A percentile compares a stretch with the other conserved stretches of the same genome.
Conservation (phyloP, 2,797 vertebrate species). For the Threskiornis aethiopicus region DNA sequence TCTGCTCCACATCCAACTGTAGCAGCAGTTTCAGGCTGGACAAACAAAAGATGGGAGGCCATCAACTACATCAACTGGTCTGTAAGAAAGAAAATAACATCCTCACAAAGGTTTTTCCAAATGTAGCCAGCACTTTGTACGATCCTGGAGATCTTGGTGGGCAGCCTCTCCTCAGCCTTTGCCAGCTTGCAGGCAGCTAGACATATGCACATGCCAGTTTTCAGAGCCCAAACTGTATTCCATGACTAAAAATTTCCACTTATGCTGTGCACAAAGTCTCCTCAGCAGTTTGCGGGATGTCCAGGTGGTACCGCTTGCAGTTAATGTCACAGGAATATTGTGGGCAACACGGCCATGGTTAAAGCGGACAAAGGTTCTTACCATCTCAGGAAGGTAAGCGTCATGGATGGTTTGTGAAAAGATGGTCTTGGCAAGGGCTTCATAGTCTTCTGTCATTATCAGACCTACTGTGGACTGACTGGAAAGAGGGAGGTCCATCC, state of each 20-base stretch:
- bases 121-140: neutral
- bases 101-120: neutral
- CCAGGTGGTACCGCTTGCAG: neutral
- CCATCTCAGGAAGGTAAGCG: neutral
- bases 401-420: neutral
- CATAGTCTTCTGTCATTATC: neutral
- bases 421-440: neutral
- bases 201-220: neutral
- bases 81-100: neutral
- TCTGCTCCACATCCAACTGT: neutral
- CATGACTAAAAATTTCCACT: neutral
- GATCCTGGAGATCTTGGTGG: neutral
- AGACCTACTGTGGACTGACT: neutral
- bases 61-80: neutral
- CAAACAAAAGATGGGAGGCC: neutral
- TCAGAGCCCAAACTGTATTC: neutral
- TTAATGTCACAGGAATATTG: neutral
- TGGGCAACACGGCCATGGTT: neutral
- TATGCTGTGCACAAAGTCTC: neutral
- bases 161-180: neutral
- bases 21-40: neutral
- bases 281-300: neutral
- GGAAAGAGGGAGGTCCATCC: neutral
- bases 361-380: neutral
- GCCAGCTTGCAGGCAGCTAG: neutral